A percentile compares a stretch with the other conserved stretches of the same genome.
Conservation (phyloP, 1,140 invertebrate genomes). For the Drosophila dunni region DNA sequence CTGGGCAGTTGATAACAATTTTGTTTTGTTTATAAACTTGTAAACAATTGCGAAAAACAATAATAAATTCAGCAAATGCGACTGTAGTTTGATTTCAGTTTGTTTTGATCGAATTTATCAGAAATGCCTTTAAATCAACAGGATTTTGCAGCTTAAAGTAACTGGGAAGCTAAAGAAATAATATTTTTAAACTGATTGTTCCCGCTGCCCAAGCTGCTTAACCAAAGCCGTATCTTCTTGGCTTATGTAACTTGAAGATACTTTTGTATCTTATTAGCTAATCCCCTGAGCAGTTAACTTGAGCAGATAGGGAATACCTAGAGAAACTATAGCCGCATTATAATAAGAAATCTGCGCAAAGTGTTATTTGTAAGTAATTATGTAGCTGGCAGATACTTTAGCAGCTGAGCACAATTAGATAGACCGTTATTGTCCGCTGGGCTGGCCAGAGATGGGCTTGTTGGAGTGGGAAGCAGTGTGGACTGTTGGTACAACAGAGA, state of each 20-base stretch:
- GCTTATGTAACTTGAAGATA: neutral
- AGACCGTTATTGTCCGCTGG: neutral
- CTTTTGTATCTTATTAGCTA: slow-evolving; percentile 19
- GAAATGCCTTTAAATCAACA: too few species aligned
- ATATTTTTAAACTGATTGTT: too few species aligned
- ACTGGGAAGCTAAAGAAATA: too few species aligned
- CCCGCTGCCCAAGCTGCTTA: neutral
- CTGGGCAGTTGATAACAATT: slow-evolving; percentile 34
- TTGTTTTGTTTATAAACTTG: slow-evolving; percentile 10
- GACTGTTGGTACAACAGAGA: slow-evolving; percentile 8
- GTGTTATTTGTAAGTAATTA: slow-evolving; percentile 47
- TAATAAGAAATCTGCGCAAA: neutral
- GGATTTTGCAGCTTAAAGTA: too few species aligned
- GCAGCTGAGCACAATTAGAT: neutral
- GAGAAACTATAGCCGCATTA: neutral
- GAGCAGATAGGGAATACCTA: neutral
- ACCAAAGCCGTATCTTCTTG: neutral
- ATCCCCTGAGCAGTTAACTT: neutral
- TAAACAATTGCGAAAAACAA: slow-evolving; percentile 27
- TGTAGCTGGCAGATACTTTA: slow-evolving; percentile 58
- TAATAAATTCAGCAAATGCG: slow-evolving; percentile 9
- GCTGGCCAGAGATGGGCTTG: neutral
- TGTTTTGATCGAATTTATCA: too few species aligned
- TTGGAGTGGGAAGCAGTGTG: neutral
- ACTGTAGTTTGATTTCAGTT: neutral